Base-by-base conservation (phyloP, 2,797 vertebrate species). In the Cossypha heuglini region DNA sequence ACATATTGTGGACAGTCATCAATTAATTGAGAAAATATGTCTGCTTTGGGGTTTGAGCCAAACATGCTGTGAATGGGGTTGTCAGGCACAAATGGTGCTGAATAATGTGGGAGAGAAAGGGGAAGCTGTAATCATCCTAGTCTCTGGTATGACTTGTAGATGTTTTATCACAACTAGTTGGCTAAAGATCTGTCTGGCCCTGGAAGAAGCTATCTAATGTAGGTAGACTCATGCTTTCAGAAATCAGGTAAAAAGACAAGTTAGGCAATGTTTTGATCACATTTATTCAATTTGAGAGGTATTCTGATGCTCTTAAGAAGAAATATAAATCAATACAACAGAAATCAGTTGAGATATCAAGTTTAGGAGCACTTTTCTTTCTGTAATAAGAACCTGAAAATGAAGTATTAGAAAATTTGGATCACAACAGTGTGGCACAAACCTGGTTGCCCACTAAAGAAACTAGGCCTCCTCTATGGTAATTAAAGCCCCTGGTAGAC, bases 401-500 rank as follows among this genome's bases (percentile, higher is more conserved):
- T 55, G 54, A 78, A 73, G 15, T 88, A 66, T 69, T 79, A 67
- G 29, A 93, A 77, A 74, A 84, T 29, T 67, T 83, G 46, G 28
- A 93, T 93, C 52, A 80, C 17, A 95, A 68, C 29, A 85, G 10
- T 29, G 9, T 90, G 58, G 71, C 38, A 46, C 72, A 92, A 77
- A 74, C 33, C 35, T 64, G 28, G 25, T 28, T 96, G 72, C 61
- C 54, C 74, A 51, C 68, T 89, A 68, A 55, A 82, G 68, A 90
- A 83, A 66, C 67, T 40, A 51, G 58, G 37, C 35, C 10, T 92
- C 45, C 61, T 88, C 25, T 77, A 16, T 4, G 6, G 46, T 91
- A 93, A 95, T 93, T 96, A 89, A 86, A 87, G 38, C 15, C 31
- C 38, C 54, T 46, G 26, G 54, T 61, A 93, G 87, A 88, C n/a